Evolutionary conservation across 2,797 vertebrate species (phyloP).

Genomic region (Pangasius mekongensis): DNA sequence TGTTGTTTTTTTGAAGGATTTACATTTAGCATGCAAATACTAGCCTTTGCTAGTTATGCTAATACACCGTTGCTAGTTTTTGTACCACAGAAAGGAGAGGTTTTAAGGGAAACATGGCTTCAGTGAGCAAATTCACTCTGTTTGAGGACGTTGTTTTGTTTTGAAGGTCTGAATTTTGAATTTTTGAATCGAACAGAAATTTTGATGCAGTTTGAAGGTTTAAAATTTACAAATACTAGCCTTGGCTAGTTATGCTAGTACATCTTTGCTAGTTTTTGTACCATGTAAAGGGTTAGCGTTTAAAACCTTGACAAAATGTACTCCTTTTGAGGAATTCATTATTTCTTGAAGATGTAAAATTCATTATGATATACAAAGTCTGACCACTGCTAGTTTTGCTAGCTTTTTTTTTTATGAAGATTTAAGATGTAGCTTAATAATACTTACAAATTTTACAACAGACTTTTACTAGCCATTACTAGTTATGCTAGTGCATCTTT

Average conservation of each 20-base stretch:
- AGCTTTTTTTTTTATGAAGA: not conserved
- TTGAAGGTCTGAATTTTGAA: not conserved
- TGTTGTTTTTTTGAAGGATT: not conserved
- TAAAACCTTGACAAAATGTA: too few species aligned
- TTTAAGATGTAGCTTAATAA: not conserved
- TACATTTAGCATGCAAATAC: not conserved
- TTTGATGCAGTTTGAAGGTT: not conserved
- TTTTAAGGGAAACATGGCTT: not conserved
- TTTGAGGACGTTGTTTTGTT: not conserved
- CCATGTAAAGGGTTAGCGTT: too few species aligned
- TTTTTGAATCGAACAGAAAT: not conserved
- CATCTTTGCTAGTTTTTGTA: not conserved
- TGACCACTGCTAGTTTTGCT: not conserved
- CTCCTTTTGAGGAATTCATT: too few species aligned
- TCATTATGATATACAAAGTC: not conserved
- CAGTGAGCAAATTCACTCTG: not conserved
- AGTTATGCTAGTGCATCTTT: not conserved
- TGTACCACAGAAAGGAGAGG: not conserved
- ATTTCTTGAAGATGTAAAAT: not conserved
- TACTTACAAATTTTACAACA: too few species aligned
- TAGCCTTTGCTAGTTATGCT: not conserved
- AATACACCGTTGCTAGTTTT: too few species aligned
- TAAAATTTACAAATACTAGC: not conserved
- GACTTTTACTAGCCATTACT: not conserved
- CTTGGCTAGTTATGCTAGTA: not conserved